phyloP scores from a whole-genome alignment of 2,113 vertebrate genomes.

The Coturnix japonica region DNA sequence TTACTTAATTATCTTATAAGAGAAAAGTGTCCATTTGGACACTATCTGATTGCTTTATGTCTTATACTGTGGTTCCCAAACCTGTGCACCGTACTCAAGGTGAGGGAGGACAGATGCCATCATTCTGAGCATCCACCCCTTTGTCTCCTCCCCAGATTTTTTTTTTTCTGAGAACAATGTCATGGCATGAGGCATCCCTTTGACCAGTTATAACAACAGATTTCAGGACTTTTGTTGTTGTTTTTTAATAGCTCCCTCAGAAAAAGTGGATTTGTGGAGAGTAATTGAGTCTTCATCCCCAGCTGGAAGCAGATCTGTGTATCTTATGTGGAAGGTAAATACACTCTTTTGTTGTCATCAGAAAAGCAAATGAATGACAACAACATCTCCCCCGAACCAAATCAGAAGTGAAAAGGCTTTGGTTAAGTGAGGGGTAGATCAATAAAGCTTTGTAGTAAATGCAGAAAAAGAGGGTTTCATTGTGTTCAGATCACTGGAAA shows the following conservation, averaged over 20 bases:
- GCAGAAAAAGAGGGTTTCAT: neutral
- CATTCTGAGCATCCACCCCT: neutral
- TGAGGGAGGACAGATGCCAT: neutral
- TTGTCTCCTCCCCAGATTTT: neutral
- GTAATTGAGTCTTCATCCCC: conserved; percentile 48
- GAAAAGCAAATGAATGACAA: neutral
- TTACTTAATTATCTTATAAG: no score
- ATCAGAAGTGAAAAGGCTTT: neutral
- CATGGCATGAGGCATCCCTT: neutral
- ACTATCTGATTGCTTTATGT: neutral
- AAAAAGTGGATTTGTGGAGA: conserved; percentile 78
- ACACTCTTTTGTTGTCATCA: neutral
- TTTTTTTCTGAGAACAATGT: neutral
- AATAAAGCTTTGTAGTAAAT: neutral
- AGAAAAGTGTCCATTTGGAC: neutral
- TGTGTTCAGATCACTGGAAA: neutral
- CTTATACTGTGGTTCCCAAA: neutral
- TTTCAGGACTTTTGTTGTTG: neutral
- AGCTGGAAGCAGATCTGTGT: conserved; percentile 52
- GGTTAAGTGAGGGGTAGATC: neutral
- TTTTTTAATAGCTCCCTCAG: conserved; percentile 62
- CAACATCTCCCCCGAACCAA: neutral
- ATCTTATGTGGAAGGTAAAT: conserved; percentile 81
- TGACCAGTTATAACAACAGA: neutral
- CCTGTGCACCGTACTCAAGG: no score